Evolutionary conservation across 2,113 vertebrate species (phyloP).

Genomic region (Zingel zingel): DNA sequence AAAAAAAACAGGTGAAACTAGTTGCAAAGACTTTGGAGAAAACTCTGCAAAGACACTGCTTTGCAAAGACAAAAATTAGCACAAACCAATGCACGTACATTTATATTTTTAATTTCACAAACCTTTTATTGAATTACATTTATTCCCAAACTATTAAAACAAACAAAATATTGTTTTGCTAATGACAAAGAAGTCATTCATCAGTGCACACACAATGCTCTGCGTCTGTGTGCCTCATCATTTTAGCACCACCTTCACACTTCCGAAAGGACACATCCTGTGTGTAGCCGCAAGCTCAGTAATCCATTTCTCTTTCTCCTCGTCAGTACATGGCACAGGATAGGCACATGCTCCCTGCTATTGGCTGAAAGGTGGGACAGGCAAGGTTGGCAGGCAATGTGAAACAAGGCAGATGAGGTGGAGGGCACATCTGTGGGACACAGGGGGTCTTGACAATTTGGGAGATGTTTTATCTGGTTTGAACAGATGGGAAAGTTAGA

Average conservation of each 20-base stretch:
- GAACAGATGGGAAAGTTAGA: conserved; percentile 33
- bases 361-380: conserved; percentile 48
- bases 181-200: background rate
- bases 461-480: conserved; percentile 26
- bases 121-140: background rate
- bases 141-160: background rate
- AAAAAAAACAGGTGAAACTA: too few species aligned
- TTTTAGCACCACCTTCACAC: conserved; percentile 75
- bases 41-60: too few species aligned
- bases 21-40: background rate
- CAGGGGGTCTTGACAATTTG: conserved; percentile 39
- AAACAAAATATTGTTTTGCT: background rate
- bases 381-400: conserved; percentile 52
- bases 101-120: background rate
- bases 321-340: conserved; percentile 34
- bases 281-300: conserved; percentile 50
- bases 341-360: conserved; percentile 13
- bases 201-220: conserved; percentile 13
- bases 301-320: conserved; percentile 70
- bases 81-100: background rate
- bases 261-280: conserved; percentile 69
- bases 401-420: conserved; percentile 32
- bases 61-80: too few species aligned
- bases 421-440: conserved; percentile 45
- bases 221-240: conserved; percentile 23